phyloP scores from a whole-genome alignment of 2,113 vertebrate genomes.

The Bubo blakistoni region DNA sequence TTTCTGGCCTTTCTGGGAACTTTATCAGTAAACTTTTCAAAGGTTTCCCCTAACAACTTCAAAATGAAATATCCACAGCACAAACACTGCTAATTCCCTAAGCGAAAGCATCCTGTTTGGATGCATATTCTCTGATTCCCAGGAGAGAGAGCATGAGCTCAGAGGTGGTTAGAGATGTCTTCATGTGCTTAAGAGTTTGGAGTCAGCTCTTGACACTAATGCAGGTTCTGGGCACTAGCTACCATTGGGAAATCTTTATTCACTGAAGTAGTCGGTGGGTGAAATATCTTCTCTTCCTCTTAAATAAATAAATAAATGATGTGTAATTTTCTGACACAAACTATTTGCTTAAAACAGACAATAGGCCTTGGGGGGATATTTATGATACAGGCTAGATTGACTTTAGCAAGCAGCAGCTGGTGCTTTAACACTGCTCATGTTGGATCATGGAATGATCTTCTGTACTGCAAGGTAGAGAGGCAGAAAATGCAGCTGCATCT shows the following conservation, averaged over 20 bases:
- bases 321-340: conserved; percentile 48
- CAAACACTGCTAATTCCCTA: background rate
- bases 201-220: background rate
- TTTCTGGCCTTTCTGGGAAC: background rate
- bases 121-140: background rate
- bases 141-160: background rate
- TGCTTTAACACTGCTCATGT: conserved; percentile 13
- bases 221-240: background rate
- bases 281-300: background rate
- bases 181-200: background rate
- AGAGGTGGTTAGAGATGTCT: background rate
- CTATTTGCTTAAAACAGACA: conserved; percentile 26
- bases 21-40: background rate
- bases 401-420: conserved; percentile 53
- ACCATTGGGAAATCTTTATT: background rate
- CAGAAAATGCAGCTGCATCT: conserved; percentile 50
- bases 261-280: background rate
- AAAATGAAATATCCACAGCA: background rate
- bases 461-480: background rate
- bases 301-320: conserved; percentile 31
- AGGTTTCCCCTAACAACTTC: background rate
- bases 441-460: background rate
- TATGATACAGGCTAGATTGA: conserved; percentile 17
- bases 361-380: conserved; percentile 32
- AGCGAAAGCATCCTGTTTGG: background rate